A percentile compares a stretch with the other conserved stretches of the same genome.
phyloP scores from a whole-genome alignment of 2,888 invertebrate species.

The Acleris literana region DNA sequence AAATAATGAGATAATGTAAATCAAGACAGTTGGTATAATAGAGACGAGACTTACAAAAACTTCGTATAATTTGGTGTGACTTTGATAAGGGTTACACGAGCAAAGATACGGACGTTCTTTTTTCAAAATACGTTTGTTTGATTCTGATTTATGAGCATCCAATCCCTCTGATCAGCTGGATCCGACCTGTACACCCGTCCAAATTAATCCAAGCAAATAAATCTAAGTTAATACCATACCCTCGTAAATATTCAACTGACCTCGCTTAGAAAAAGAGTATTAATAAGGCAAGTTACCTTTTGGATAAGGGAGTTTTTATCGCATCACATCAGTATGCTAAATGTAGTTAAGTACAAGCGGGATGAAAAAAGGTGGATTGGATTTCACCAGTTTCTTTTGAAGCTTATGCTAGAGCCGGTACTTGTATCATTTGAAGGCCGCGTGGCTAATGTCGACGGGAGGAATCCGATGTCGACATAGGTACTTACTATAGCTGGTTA shows the following conservation, averaged over 20 bases:
- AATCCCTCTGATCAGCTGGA: constrained; percentile 48
- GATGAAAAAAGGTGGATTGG: constrained; percentile 7
- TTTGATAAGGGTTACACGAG: constrained; percentile 58
- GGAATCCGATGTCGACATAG: constrained; percentile 50
- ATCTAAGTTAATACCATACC: constrained; percentile 47
- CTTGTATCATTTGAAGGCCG: constrained; percentile 41
- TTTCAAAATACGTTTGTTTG: constrained; percentile 53
- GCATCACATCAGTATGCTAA: constrained; percentile 39
- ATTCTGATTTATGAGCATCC: constrained; percentile 59
- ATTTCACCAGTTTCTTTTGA: constrained; percentile 36
- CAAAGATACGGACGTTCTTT: constrained; percentile 43
- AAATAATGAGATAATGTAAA: not conserved
- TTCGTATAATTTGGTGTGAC: constrained; percentile 41
- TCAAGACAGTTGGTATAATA: constrained; percentile 1
- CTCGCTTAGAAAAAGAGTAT: constrained; percentile 43
- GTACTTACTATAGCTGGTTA: constrained; percentile 38
- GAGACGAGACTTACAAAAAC: constrained; percentile 13
- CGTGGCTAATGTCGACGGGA: constrained; percentile 47
- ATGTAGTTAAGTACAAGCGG: constrained; percentile 46
- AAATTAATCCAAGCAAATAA: constrained; percentile 50
- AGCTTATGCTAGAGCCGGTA: constrained; percentile 37
- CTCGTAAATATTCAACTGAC: constrained; percentile 49
- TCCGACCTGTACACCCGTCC: constrained; percentile 43
- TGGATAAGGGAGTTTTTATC: constrained; percentile 12
- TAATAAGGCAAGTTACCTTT: constrained; percentile 21